A percentile compares a stretch with the other conserved stretches of the same genome.
Conservation (phyloP, 2,797 vertebrate species). For the Spinibarbus caldwelli region DNA sequence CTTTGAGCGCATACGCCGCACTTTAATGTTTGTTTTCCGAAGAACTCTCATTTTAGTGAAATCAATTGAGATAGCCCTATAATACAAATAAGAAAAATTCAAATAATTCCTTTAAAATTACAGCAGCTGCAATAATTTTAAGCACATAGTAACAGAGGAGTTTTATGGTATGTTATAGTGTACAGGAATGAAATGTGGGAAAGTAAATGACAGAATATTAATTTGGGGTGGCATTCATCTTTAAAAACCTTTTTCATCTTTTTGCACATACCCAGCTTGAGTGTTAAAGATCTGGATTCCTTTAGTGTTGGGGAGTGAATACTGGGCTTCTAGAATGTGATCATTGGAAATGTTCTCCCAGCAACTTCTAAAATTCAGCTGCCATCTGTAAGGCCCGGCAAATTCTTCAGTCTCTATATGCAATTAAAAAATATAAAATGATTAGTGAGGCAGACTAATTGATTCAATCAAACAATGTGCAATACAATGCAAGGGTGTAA, state of each 20-base stretch:
- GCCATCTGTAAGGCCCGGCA: constrained; percentile 71
- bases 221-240: neutral
- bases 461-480: neutral
- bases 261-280: constrained; percentile 63
- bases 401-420: constrained; percentile 35
- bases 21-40: constrained; percentile 63
- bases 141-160: neutral
- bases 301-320: constrained; percentile 68
- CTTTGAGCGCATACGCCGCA: constrained; percentile 71
- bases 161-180: neutral
- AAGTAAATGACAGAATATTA: neutral
- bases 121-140: neutral
- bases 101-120: neutral
- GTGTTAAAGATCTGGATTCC: constrained; percentile 76
- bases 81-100: neutral
- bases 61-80: constrained; percentile 70
- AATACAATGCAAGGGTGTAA: neutral
- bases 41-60: constrained; percentile 69
- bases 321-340: constrained; percentile 78
- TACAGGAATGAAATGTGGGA: neutral
- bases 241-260: neutral
- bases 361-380: constrained; percentile 61
- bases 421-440: neutral
- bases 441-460: neutral
- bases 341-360: constrained; percentile 73